These are phyloP conservation scores for Tyto alba DNA, from an alignment of 2,113 vertebrate species.

Conservation along the genomic window DNA sequence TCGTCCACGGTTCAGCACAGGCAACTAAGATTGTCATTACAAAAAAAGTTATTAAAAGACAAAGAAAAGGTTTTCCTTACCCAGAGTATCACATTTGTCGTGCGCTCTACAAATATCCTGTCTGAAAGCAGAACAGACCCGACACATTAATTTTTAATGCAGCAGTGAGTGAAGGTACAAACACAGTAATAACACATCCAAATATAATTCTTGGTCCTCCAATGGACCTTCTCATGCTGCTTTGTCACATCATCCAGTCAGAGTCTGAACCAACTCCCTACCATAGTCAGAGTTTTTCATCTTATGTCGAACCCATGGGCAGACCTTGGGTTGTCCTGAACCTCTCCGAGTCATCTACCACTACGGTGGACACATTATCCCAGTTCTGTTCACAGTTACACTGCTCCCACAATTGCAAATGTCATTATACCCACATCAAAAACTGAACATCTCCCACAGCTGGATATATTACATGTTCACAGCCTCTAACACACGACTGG, in stretches of 20 bases:
- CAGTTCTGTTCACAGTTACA: not conserved
- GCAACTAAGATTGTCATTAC: not conserved
- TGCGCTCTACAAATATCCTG: constrained; percentile 98
- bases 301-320: not conserved
- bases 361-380: not conserved
- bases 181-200: not conserved
- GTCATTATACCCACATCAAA: not conserved
- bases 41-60: not conserved
- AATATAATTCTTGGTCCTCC: not conserved
- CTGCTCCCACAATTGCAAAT: not conserved
- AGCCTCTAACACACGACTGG: not conserved
- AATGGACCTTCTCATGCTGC: not conserved
- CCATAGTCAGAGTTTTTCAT: not conserved
- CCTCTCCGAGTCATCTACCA: not conserved
- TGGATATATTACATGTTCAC: not conserved
- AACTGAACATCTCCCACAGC: not conserved
- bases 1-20: not conserved
- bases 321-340: not conserved
- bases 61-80: constrained; percentile 71
- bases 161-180: not conserved
- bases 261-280: not conserved
- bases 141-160: constrained; percentile 40
- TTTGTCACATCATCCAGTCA: not conserved
- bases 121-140: constrained; percentile 77
- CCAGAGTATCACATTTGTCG: constrained; percentile 97